Evolutionary conservation across 2,113 vertebrate genomes (phyloP), one percentile per base, ranked within the genome.

Genomic region (Alces alces): DNA sequence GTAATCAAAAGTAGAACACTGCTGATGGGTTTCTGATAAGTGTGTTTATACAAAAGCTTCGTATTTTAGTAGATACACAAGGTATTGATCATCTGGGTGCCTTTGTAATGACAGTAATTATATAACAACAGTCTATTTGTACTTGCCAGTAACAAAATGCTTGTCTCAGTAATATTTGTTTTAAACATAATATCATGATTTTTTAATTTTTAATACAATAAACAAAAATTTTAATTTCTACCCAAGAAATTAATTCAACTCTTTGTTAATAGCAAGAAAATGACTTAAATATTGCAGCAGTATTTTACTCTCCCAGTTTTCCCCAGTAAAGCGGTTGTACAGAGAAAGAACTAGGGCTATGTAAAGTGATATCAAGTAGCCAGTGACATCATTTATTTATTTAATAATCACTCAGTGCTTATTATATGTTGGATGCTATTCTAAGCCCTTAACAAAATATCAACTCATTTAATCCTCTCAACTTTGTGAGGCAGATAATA

Each of bases 21-120:
- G 98, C 98, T 98, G 98, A 98, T 99, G 98, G 98, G 97, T 98
- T 98, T 98, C 98, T 99, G 99, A 99, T 99, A 99, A 99, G 98
- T 96, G 99, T 99, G 98, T 99, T 98, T 98, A 98, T 99, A 98
- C 98, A 98, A 98, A 99, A 97, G 45, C 97, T 89, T 98, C 86
- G 97, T 98, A 98, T 98, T 98, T 98, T 97, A 97, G 97, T 98
- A 98, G 98, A 97, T 97, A 83, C 94, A 97, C 97, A 97, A 97
- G 97, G 97, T 99, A 99, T 99, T 99, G 98, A 99, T 99, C 98
- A 98, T 95, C 86, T 96, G 92, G 97, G 96, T 97, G 92, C 95
- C 91, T 98, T 98, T 98, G 88, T 97, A 98, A 98, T 96, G 94
- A 96, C 89, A 89, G 92, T 98, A 98, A 98, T 70, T 95, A 98